These are phyloP conservation scores for Penaeus chinensis DNA, from an alignment of 1,140 invertebrate species.

Conservation along the genomic window DNA sequence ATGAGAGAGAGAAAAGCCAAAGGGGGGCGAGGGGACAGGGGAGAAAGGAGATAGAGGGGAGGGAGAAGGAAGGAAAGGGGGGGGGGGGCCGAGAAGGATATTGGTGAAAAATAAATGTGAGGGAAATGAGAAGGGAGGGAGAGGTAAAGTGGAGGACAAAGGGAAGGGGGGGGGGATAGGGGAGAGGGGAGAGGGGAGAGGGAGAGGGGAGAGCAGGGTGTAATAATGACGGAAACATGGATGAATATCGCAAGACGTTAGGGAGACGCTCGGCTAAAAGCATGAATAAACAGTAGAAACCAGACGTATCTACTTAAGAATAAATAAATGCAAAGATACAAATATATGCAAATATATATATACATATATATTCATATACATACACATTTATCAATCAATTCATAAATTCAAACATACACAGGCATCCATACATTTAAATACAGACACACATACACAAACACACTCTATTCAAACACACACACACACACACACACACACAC, in stretches of 20 bases:
- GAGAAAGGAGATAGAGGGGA: too few relatives aligned
- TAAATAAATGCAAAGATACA: too few relatives aligned
- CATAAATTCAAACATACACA: neutral
- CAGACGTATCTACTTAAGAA: too few relatives aligned
- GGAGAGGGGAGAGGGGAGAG: neutral
- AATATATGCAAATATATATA: neutral
- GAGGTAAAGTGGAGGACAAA: constrained; percentile 3
- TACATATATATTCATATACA: neutral
- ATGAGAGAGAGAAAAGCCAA: neutral
- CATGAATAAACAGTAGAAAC: too few relatives aligned
- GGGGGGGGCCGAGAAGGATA: neutral
- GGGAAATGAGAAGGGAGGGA: constrained; percentile 2
- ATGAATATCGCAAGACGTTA: neutral
- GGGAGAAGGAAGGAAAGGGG: too few relatives aligned
- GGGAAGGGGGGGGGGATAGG: neutral
- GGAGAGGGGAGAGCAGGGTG: neutral
- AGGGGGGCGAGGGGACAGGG: neutral
- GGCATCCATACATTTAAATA: neutral
- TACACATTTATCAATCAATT: neutral
- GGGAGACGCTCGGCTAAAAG: neutral
- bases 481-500: too few relatives aligned
- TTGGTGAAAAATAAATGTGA: constrained; percentile 2
- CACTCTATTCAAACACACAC: neutral
- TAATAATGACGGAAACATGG: constrained; percentile 2
- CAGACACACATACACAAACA: neutral